A percentile compares a stretch with the other conserved stretches of the same genome.
phyloP scores from a whole-genome alignment of 2,797 vertebrate genomes.

The Gymnothorax javanicus region DNA sequence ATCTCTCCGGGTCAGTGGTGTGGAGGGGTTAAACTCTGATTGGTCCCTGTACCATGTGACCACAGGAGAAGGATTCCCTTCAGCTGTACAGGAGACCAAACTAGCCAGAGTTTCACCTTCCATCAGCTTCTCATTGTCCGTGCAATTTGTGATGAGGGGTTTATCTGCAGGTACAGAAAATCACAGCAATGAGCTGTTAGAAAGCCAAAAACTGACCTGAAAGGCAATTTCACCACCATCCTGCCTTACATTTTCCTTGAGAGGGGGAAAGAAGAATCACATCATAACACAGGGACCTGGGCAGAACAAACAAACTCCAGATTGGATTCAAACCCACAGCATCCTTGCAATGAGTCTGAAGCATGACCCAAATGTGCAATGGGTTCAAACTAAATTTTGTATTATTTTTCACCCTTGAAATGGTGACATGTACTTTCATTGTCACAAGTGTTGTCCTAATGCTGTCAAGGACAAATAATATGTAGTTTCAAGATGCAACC shows the following conservation, averaged over 20 bases:
- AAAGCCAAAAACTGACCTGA: not conserved
- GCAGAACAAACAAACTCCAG: no score
- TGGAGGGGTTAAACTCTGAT: not conserved
- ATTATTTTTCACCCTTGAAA: no score
- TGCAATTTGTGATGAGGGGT: not conserved
- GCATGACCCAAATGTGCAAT: no score
- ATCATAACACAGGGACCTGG: not conserved
- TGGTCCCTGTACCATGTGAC: constrained; percentile 46
- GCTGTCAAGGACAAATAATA: no score
- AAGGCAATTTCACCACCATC: not conserved
- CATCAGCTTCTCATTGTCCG: not conserved
- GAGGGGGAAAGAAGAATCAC: no score
- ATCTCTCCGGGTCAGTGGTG: constrained; percentile 44
- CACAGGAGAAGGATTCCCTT: constrained; percentile 55
- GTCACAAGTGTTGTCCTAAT: no score
- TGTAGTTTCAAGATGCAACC: no score
- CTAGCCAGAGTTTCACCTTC: constrained; percentile 21
- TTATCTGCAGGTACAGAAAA: constrained; percentile 26
- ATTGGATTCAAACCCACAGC: no score
- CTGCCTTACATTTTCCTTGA: not conserved
- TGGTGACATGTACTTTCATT: no score
- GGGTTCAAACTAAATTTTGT: no score
- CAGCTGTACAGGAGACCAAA: constrained; percentile 16
- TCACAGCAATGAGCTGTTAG: not conserved
- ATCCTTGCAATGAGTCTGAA: no score